phyloP scores from a whole-genome alignment of 2,113 vertebrate species.

The Rhipidura dahli region DNA sequence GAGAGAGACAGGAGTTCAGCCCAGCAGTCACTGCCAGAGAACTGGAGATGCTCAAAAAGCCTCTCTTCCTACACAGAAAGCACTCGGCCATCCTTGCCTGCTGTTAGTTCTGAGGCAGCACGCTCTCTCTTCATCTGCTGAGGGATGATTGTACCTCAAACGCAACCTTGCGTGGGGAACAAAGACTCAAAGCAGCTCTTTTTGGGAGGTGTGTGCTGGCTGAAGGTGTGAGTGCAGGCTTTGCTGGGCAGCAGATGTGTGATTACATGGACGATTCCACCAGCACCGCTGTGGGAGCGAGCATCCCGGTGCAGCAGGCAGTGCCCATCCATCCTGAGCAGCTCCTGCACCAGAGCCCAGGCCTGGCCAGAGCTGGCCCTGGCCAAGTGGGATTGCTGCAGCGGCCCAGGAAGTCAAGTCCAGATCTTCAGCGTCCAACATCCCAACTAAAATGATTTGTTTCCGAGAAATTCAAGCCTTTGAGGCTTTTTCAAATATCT shows the following conservation, averaged over 20 bases:
- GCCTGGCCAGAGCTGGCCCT: neutral
- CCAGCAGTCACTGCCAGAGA: neutral
- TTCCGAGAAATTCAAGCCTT: neutral
- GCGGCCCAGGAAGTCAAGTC: neutral
- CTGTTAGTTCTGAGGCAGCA: neutral
- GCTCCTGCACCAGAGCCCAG: neutral
- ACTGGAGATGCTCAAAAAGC: neutral
- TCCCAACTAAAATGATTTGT: neutral
- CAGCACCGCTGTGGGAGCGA: neutral
- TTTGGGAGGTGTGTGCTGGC: neutral
- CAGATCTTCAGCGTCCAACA: neutral
- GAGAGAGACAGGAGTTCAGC: neutral
- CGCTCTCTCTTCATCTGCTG: rapidly evolving
- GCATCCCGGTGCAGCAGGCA: neutral
- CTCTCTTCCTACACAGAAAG: neutral
- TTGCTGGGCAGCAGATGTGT: neutral
- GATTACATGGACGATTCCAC: neutral
- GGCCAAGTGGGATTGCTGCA: neutral
- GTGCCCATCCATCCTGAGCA: neutral
- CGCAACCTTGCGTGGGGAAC: neutral
- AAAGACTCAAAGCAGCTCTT: neutral
- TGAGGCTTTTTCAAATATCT: constrained; percentile 18
- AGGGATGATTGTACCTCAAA: neutral
- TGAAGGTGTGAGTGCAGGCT: neutral
- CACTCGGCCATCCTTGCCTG: rapidly evolving